phyloP scores from a whole-genome alignment of 2,888 invertebrate species.

The Cylindroiulus punctatus region DNA sequence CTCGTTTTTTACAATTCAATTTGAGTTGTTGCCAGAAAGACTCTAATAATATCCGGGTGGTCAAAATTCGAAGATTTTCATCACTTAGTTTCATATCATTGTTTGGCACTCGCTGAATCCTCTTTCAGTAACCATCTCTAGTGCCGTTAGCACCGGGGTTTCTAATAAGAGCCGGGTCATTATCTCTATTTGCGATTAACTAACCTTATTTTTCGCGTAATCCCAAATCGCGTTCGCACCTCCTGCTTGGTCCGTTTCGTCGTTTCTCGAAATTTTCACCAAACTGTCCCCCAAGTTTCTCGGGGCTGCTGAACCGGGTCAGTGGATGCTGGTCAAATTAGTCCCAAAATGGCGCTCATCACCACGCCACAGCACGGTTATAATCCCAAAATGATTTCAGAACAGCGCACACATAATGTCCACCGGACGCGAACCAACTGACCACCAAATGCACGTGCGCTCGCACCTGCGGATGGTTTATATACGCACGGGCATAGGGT shows the following conservation, averaged over 20 bases:
- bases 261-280: too few species aligned
- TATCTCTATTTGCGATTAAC: too few species aligned
- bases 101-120: too few species aligned
- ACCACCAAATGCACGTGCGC: slow-evolving; percentile 20
- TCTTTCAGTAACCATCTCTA: too few species aligned
- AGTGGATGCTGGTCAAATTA: not conserved
- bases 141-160: too few species aligned
- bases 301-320: not conserved
- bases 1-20: too few species aligned
- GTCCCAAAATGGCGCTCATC: slow-evolving; percentile 1
- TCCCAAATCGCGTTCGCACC: not conserved
- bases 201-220: slow-evolving; percentile 15
- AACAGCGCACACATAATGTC: not conserved
- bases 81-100: too few species aligned
- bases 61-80: too few species aligned
- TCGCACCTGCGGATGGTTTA: not conserved
- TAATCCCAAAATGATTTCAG: not conserved
- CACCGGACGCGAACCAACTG: slow-evolving; percentile 9
- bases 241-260: not conserved
- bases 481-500: slow-evolving; percentile 9
- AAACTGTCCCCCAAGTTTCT: too few species aligned
- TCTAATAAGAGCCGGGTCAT: too few species aligned
- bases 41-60: too few species aligned
- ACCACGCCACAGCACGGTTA: not conserved
- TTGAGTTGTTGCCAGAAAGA: too few species aligned